Evolutionary conservation across 2,797 vertebrate genomes (phyloP).

Genomic region (Propithecus perrieri): DNA sequence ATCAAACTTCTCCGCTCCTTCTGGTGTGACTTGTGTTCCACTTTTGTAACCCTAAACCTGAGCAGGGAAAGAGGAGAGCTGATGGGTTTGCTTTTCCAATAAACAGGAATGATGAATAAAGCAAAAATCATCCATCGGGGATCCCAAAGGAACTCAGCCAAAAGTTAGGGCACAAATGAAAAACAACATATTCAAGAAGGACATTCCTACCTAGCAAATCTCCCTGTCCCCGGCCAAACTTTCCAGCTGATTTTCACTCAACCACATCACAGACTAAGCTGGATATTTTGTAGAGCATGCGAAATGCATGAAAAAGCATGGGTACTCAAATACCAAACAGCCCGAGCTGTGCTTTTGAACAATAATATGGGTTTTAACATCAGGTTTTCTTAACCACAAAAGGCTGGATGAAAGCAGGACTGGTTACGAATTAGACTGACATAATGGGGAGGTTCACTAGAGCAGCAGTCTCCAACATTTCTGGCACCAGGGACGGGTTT

Average conservation of each 20-base stretch:
- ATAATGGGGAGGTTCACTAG: neutral
- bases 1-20: slow-evolving; percentile 90
- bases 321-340: neutral
- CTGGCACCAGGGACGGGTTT: too few relatives aligned
- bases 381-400: neutral
- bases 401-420: neutral
- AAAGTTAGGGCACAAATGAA: neutral
- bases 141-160: neutral
- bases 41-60: slow-evolving; percentile 97
- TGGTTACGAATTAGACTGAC: neutral
- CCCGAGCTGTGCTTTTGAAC: neutral
- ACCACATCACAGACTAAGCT: neutral
- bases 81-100: neutral
- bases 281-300: neutral
- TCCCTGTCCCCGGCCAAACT: too few relatives aligned
- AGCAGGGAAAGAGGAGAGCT: neutral
- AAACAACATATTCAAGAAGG: neutral
- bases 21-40: slow-evolving; percentile 88
- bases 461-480: neutral
- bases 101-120: neutral
- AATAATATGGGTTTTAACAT: neutral
- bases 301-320: neutral
- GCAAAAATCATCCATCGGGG: neutral
- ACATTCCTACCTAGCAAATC: neutral
- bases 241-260: neutral